Conservation (phyloP, 1,140 invertebrate species). For the Atopsyche davidsoni region DNA sequence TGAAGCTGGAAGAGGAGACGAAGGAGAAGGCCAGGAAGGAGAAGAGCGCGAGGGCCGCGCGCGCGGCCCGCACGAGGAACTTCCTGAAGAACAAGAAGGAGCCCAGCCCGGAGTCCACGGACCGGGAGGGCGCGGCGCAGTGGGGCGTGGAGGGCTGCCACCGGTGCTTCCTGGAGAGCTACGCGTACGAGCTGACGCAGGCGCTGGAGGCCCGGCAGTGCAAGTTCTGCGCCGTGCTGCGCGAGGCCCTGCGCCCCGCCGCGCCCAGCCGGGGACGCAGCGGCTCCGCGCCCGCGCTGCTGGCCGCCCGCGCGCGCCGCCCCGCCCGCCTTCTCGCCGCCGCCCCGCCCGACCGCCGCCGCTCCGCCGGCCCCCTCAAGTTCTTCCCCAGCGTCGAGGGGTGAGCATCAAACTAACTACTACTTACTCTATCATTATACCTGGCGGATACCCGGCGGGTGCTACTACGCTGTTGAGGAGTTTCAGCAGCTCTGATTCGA, state of each 20-base stretch:
- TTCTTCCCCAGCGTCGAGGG: slow-evolving; percentile 39
- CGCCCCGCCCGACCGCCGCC: slow-evolving; percentile 37
- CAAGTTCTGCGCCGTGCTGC: slow-evolving; percentile 46
- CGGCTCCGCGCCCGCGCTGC: slow-evolving; percentile 40
- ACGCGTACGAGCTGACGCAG: slow-evolving; percentile 44
- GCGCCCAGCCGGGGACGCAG: slow-evolving; percentile 36
- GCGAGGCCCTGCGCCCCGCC: slow-evolving; percentile 43
- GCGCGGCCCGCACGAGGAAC: slow-evolving; percentile 36
- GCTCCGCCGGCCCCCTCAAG: slow-evolving; percentile 43
- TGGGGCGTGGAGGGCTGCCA: slow-evolving; percentile 40
- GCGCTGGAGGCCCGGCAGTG: slow-evolving; percentile 41
- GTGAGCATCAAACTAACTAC: slow-evolving; percentile 38
- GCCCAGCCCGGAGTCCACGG: slow-evolving; percentile 45
- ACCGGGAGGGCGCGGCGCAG: slow-evolving; percentile 35
- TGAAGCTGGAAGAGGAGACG: slow-evolving; percentile 41
- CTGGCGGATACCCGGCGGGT: no score
- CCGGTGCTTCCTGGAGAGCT: slow-evolving; percentile 47
- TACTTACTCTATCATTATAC: neutral
- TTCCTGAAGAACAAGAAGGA: slow-evolving; percentile 34
- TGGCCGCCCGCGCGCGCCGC: slow-evolving; percentile 30
- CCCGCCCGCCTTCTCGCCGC: slow-evolving; percentile 38
- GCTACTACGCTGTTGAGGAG: no score
- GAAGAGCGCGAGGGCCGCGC: slow-evolving; percentile 29
- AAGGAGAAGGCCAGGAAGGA: slow-evolving; percentile 33
- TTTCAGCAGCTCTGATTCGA: no score